Conservation (phyloP, 2,113 vertebrate species). For the Ornithorhynchus anatinus region DNA sequence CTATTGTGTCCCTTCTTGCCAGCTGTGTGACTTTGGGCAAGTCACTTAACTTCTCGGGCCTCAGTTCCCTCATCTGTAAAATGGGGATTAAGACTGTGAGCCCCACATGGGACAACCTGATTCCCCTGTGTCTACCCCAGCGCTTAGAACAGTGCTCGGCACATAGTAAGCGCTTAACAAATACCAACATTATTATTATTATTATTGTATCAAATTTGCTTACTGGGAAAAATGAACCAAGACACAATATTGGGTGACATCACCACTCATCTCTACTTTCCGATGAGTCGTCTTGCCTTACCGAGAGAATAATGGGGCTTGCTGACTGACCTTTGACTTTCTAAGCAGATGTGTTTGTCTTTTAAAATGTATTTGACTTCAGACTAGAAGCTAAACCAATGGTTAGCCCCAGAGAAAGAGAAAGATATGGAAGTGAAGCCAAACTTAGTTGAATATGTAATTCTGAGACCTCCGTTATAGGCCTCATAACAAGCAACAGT, state of each 20-base stretch:
- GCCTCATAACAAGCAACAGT: not conserved
- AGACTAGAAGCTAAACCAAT: not conserved
- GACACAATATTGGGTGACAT: slow-evolving; percentile 43
- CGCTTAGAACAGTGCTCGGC: too few species aligned
- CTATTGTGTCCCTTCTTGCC: slow-evolving; percentile 62
- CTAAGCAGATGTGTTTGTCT: not conserved
- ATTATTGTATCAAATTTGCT: slow-evolving; percentile 61
- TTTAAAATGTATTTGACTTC: slow-evolving; percentile 12
- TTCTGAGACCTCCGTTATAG: not conserved
- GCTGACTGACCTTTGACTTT: slow-evolving; percentile 57
- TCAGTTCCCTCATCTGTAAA: too few species aligned
- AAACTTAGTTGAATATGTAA: not conserved
- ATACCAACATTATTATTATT: too few species aligned
- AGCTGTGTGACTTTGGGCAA: too few species aligned
- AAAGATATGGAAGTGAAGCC: not conserved
- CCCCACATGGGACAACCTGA: too few species aligned
- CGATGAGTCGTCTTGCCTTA: slow-evolving; percentile 51
- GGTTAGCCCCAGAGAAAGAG: not conserved
- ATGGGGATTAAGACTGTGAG: too few species aligned
- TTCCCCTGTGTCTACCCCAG: too few species aligned
- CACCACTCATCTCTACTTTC: slow-evolving; percentile 53
- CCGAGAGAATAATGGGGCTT: slow-evolving; percentile 39
- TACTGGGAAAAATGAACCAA: slow-evolving; percentile 43
- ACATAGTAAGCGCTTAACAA: too few species aligned
- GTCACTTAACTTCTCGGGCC: too few species aligned